These are phyloP conservation scores for Listronotus bonariensis DNA, from an alignment of 1,140 invertebrate genomes.

Conservation along the genomic window DNA sequence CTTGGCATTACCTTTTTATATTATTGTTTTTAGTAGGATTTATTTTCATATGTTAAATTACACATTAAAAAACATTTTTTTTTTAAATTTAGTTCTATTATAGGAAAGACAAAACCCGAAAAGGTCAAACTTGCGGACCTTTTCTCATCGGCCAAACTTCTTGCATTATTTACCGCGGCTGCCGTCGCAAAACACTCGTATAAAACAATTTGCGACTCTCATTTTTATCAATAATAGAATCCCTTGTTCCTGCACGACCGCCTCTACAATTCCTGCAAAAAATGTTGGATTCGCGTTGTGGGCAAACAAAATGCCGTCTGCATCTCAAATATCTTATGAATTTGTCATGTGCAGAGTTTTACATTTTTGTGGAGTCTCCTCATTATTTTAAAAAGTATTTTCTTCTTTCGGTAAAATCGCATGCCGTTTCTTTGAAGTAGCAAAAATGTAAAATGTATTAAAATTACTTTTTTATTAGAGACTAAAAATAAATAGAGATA, in stretches of 20 bases:
- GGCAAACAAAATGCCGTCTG: slow-evolving; percentile 38
- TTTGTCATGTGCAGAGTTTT: slow-evolving; percentile 12
- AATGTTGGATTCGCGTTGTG: slow-evolving; percentile 30
- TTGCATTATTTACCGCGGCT: slow-evolving; percentile 48
- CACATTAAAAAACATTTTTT: too few species aligned
- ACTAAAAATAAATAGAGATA: too few species aligned
- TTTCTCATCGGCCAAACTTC: neutral
- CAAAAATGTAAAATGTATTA: too few species aligned
- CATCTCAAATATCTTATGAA: slow-evolving; percentile 36
- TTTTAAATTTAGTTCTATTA: too few species aligned
- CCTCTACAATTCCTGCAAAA: slow-evolving; percentile 28
- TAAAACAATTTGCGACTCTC: slow-evolving; percentile 54
- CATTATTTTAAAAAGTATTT: neutral
- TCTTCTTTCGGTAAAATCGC: neutral
- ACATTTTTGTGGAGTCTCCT: neutral
- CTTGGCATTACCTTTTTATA: too few species aligned
- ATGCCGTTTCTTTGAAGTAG: too few species aligned
- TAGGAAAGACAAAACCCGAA: too few species aligned
- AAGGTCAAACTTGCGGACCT: too few species aligned
- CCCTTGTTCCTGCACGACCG: slow-evolving; percentile 40
- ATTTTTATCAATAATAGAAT: slow-evolving; percentile 55
- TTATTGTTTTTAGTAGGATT: too few species aligned
- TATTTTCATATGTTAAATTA: too few species aligned
- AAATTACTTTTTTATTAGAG: too few species aligned
- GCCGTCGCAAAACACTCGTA: slow-evolving; percentile 49